Evolutionary conservation across 2,888 invertebrate species (phyloP), one percentile per base, ranked within the genome.

Genomic region (Cenopis cana): DNA sequence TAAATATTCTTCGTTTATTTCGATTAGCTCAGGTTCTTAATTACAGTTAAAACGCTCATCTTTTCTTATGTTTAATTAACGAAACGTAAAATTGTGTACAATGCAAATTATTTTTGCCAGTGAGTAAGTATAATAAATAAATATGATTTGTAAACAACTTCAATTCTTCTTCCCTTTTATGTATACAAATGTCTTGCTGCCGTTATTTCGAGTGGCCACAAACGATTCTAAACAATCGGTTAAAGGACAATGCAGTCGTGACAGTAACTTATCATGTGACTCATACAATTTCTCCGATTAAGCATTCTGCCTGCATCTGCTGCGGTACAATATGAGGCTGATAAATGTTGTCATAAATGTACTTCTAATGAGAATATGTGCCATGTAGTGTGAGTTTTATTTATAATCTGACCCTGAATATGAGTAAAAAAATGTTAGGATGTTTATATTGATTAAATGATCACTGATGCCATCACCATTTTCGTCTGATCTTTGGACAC

Each of bases 201-300:
- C 36, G 38, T 33, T 61, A 29, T 18, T 49, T 49, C 12, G 17
- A 10, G 33, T 12, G 61, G 17, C 12, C 17, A 36, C 4, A 14
- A 1, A 54, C 24, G 20, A 14, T 12, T 24, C 50, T 36, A 50
- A 50, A 50, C 10, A 17, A 46, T 36, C n/a, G 33, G 14, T 14
- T 20, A 59, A 9, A 18, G 9, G 18, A n/a, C 20, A 36, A 24
- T 52, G 50, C 62, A 33, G 49, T 17, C 17, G 24, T 49, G 11
- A 17, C 24, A 1, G 17, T 33, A 61, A 33, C 49, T 62, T 33
- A 49, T 38, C 12, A 52, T 36, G 17, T 54, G 52, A 54, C 64
- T 54, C 64, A 64, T 64, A 64, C 75, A 78, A 78, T 81, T 83
- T 84, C 81, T 82, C 80, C 78, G 74, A 79, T 84, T 79, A 76